Conservation (phyloP, 2,888 invertebrate genomes). For the Monochamus alternatus region DNA sequence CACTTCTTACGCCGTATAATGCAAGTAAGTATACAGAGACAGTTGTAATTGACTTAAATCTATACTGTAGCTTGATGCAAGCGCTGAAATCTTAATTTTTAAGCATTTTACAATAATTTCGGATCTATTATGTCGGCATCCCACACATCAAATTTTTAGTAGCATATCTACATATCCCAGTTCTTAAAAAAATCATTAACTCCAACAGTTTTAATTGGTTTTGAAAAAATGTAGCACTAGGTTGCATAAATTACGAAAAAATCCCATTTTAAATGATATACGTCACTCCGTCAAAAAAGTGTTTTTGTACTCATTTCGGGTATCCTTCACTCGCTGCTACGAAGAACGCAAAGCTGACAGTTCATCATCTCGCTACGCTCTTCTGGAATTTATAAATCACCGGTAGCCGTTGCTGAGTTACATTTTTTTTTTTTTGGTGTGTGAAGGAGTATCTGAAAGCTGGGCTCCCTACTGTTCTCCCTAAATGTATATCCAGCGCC, state of each 20-base stretch:
- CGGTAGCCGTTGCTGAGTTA: conserved; percentile 54
- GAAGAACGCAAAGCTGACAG: conserved; percentile 48
- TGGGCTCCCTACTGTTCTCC: conserved; percentile 49
- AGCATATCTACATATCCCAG: too few species aligned
- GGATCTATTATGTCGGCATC: too few species aligned
- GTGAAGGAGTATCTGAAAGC: conserved; percentile 43
- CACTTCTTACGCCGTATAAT: too few species aligned
- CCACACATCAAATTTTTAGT: too few species aligned
- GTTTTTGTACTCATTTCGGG: neutral
- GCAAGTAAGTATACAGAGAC: too few species aligned
- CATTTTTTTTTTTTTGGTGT: conserved; percentile 47
- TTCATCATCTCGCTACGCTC: conserved; percentile 46
- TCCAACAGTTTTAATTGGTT: neutral
- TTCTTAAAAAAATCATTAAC: too few species aligned
- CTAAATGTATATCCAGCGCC: conserved; percentile 28
- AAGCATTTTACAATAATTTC: too few species aligned
- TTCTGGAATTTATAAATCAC: conserved; percentile 54
- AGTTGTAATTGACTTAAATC: too few species aligned
- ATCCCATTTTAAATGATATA: neutral
- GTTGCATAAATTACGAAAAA: neutral
- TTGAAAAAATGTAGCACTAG: neutral
- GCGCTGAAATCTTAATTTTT: too few species aligned
- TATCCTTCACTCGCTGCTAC: conserved; percentile 24
- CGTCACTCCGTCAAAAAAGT: neutral
- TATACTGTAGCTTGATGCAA: too few species aligned